phyloP scores from a whole-genome alignment of 2,113 vertebrate species.

The Ageneiosus marmoratus region DNA sequence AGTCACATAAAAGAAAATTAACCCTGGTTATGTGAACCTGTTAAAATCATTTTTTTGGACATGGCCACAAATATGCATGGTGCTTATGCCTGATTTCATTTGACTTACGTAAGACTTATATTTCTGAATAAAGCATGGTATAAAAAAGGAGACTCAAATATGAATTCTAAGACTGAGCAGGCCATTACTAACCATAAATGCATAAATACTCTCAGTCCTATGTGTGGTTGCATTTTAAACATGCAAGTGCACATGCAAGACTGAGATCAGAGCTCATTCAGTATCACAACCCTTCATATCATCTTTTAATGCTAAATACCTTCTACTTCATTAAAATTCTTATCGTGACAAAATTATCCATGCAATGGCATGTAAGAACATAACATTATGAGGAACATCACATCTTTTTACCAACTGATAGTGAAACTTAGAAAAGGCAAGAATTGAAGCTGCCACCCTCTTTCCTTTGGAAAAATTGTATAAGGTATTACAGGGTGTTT shows the following conservation, averaged over 20 bases:
- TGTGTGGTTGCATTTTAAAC: conserved; percentile 75
- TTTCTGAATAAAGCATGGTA: conserved; percentile 31
- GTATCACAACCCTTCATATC: conserved; percentile 42
- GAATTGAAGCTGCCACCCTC: conserved; percentile 25
- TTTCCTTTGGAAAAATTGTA: conserved; percentile 45
- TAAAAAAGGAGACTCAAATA: conserved; percentile 33
- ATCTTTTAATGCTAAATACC: conserved; percentile 24
- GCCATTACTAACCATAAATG: conserved; percentile 41
- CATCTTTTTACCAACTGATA: conserved; percentile 42
- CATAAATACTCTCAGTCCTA: conserved; percentile 68
- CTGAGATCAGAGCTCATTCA: conserved; percentile 42
- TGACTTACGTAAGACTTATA: conserved; percentile 10
- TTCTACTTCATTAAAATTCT: conserved; percentile 33
- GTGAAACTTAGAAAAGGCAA: conserved; percentile 48
- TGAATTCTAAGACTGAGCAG: conserved; percentile 38
- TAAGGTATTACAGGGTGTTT: conserved; percentile 31
- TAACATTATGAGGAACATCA: conserved; percentile 68
- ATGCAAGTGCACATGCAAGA: conserved; percentile 85
- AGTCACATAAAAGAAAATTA: conserved; percentile 24
- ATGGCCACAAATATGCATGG: conserved; percentile 3
- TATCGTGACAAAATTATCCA: conserved; percentile 69
- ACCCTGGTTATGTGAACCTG: neutral
- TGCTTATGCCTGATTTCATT: conserved; percentile 9
- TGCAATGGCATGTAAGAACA: conserved; percentile 77
- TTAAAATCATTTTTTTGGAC: conserved; percentile 6